phyloP scores from a whole-genome alignment of 2,797 vertebrate genomes.

The Psittacula echo region DNA sequence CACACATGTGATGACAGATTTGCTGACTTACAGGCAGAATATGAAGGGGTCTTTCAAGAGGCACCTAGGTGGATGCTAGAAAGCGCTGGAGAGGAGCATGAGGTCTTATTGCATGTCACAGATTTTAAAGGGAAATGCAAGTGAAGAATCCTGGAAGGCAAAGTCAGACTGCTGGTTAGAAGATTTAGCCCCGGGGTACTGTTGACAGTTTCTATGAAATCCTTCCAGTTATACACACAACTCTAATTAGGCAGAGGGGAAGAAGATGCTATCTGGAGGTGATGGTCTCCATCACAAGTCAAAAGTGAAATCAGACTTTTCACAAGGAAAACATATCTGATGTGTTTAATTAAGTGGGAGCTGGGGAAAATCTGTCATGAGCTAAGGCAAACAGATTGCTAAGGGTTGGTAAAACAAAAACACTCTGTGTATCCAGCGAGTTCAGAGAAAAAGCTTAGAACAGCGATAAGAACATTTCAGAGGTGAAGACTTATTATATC shows the following conservation, averaged over 20 bases:
- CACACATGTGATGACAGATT: background rate
- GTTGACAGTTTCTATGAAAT: slow-evolving; percentile 51
- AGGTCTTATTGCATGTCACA: background rate
- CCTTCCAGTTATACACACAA: background rate
- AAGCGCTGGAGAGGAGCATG: background rate
- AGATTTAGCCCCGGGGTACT: slow-evolving; percentile 50
- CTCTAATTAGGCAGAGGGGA: slow-evolving; percentile 53
- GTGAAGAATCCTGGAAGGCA: slow-evolving; percentile 36
- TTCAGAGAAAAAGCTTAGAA: background rate
- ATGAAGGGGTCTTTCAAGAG: background rate
- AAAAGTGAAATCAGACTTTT: slow-evolving; percentile 24
- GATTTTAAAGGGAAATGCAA: background rate
- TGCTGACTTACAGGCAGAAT: background rate
- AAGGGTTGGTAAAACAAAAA: slow-evolving; percentile 12
- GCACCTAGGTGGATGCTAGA: background rate
- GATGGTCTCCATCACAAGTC: slow-evolving; percentile 54
- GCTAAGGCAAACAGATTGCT: slow-evolving; percentile 44
- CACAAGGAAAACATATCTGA: slow-evolving; percentile 10
- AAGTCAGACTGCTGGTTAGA: slow-evolving; percentile 22
- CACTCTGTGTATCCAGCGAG: background rate
- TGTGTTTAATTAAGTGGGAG: slow-evolving; percentile 59
- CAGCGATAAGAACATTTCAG: background rate
- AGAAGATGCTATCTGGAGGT: slow-evolving; percentile 7
- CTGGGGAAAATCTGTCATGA: slow-evolving; percentile 37
- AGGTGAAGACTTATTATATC: background rate